Conservation (phyloP, 2,797 vertebrate species). For the Alca torda region DNA sequence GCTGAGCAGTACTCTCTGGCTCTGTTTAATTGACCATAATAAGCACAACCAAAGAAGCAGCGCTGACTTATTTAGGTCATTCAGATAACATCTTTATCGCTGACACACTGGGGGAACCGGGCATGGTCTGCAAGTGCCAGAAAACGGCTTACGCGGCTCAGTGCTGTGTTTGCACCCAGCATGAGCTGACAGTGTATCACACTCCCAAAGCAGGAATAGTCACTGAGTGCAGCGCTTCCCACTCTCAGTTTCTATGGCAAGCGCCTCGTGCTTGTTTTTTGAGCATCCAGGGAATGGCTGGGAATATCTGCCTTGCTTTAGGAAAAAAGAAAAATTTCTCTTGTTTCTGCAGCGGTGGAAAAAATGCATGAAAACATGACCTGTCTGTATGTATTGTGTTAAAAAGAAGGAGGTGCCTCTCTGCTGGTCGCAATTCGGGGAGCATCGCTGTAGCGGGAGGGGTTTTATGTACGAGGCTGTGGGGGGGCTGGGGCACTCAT, state of each 20-base stretch:
- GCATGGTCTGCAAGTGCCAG: not conserved
- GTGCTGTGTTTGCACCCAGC: not conserved
- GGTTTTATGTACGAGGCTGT: not conserved
- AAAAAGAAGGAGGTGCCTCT: not conserved
- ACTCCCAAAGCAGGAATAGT: not conserved
- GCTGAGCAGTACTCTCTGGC: not conserved
- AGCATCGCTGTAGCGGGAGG: rapidly evolving
- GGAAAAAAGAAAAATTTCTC: not conserved
- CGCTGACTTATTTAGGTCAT: not conserved
- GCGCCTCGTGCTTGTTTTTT: not conserved
- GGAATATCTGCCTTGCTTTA: not conserved
- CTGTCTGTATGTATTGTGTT: not conserved
- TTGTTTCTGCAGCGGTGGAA: not conserved
- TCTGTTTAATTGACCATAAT: conserved; percentile 39
- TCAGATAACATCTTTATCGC: conserved; percentile 5
- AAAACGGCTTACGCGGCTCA: rapidly evolving
- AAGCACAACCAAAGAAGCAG: not conserved
- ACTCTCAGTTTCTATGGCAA: not conserved
- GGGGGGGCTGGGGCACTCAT: not conserved
- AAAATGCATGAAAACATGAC: not conserved
- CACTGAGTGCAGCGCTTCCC: not conserved
- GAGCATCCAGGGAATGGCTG: not conserved
- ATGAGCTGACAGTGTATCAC: not conserved
- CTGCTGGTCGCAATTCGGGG: not conserved
- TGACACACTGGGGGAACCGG: not conserved